Evolutionary conservation across 2,113 vertebrate genomes (phyloP).

Genomic region (Odontophorus gujanensis): DNA sequence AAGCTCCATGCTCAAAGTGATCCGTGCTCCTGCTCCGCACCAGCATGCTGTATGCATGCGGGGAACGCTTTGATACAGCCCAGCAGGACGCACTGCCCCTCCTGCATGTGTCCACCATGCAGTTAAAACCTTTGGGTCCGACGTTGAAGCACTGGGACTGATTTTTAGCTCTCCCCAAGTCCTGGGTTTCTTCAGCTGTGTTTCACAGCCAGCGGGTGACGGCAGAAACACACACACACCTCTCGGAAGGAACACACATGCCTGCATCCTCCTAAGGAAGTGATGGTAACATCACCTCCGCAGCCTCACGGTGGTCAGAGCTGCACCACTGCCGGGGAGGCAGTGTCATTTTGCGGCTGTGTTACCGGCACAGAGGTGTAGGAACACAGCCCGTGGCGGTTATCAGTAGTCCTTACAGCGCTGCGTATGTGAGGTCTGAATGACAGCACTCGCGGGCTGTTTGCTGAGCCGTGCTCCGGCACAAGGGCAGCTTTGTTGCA

Average conservation of each 20-base stretch:
- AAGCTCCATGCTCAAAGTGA: background rate
- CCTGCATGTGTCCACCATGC: background rate
- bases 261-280: background rate
- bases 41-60: fast-evolving
- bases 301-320: background rate
- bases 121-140: background rate
- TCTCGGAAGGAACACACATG: background rate
- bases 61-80: background rate
- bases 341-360: background rate
- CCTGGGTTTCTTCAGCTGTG: background rate
- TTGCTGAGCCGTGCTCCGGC: background rate
- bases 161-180: background rate
- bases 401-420: background rate
- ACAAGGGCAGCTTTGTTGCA: conserved; percentile 26
- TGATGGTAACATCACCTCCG: background rate
- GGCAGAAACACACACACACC: background rate
- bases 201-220: background rate
- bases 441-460: background rate
- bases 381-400: background rate
- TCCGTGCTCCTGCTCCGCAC: background rate
- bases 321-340: fast-evolving
- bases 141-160: background rate
- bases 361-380: background rate
- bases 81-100: background rate
- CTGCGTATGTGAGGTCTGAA: background rate